Evolutionary conservation across 2,888 invertebrate genomes (phyloP).

Genomic region (Eledone cirrhosa): DNA sequence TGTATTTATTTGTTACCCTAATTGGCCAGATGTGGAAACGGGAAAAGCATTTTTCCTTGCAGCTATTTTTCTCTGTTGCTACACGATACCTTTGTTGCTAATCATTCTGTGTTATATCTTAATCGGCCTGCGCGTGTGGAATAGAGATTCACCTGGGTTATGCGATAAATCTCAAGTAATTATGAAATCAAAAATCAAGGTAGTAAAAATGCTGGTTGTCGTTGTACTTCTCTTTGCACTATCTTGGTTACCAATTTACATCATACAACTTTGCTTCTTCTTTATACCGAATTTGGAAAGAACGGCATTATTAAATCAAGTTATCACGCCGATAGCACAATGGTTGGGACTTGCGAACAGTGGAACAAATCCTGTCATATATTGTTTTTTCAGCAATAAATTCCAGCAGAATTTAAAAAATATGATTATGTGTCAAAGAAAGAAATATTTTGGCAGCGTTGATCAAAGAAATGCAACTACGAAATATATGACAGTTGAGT

Average conservation of each 20-base stretch:
- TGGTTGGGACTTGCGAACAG: constrained; percentile 73
- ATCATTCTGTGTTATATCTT: constrained; percentile 91
- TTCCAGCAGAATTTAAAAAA: constrained; percentile 81
- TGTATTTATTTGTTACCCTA: constrained; percentile 43
- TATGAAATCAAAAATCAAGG: constrained; percentile 92
- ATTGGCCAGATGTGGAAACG: constrained; percentile 85
- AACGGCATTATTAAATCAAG: constrained; percentile 79
- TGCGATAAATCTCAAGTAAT: constrained; percentile 70
- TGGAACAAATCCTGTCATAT: constrained; percentile 92
- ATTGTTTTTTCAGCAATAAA: constrained; percentile 93
- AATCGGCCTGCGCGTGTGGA: constrained; percentile 90
- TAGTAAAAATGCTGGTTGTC: constrained; percentile 91
- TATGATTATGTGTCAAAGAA: constrained; percentile 29
- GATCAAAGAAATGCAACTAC: constrained; percentile 34
- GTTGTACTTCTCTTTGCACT: constrained; percentile 92
- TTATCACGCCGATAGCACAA: constrained; percentile 74
- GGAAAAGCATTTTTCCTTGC: constrained; percentile 87
- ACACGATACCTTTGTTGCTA: constrained; percentile 88
- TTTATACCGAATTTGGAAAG: constrained; percentile 71
- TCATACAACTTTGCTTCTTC: constrained; percentile 87
- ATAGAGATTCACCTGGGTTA: constrained; percentile 87
- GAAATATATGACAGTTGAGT: constrained; percentile 52
- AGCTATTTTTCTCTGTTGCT: constrained; percentile 88
- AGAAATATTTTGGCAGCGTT: not conserved
- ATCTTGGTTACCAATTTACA: constrained; percentile 91